Conservation (phyloP, 2,113 vertebrate genomes). For the Cricetomys ansorgei region DNA sequence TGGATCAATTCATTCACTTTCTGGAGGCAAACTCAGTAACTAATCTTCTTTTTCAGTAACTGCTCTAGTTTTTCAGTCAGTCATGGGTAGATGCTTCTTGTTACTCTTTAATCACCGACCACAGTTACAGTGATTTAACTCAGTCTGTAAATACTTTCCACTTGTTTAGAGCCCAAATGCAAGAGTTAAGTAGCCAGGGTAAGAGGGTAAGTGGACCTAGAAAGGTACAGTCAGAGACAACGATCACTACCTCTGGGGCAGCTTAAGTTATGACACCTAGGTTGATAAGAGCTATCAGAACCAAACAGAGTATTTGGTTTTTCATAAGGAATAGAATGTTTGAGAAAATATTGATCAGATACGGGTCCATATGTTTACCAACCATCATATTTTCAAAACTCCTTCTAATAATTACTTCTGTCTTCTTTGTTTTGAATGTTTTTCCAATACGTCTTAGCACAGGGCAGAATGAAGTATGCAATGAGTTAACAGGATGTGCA, state of each 20-base stretch:
- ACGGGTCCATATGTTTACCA: background rate
- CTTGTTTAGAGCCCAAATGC: background rate
- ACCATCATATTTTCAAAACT: background rate
- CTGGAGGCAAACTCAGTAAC: background rate
- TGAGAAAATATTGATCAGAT: background rate
- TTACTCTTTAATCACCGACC: background rate
- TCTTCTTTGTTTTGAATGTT: slow-evolving; percentile 33
- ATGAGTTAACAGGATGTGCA: background rate
- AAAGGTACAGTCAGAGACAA: background rate
- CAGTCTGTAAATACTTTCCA: background rate
- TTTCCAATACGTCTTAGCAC: background rate
- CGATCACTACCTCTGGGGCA: background rate
- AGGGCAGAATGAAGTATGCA: background rate
- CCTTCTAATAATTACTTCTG: background rate
- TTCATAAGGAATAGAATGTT: background rate
- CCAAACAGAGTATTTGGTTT: background rate
- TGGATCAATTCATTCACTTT: background rate
- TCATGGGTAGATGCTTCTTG: background rate
- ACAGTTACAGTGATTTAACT: background rate
- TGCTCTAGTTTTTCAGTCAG: no score
- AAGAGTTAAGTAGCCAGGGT: background rate
- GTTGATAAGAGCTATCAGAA: background rate
- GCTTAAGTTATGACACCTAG: background rate
- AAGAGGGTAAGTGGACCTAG: background rate
- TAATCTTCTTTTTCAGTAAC: background rate